A percentile compares a stretch with the other conserved stretches of the same genome.
Evolutionary conservation across 2,113 vertebrate species (phyloP).

Genomic region (Marmota monax): DNA sequence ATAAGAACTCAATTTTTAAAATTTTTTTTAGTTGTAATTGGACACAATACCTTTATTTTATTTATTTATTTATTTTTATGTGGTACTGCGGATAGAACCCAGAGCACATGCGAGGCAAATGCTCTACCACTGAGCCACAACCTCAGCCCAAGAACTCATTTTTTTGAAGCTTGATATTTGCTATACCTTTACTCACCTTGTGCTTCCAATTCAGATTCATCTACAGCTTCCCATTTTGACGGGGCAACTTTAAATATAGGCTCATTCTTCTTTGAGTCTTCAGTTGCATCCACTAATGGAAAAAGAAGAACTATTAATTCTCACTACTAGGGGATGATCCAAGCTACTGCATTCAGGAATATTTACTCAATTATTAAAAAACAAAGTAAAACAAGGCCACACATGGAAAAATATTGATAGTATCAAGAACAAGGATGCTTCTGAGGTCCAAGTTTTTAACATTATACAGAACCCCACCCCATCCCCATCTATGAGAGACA

Average conservation of each 20-base stretch:
- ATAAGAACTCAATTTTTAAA: background rate
- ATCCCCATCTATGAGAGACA: background rate
- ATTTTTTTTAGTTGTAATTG: too few species aligned
- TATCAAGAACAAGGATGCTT: background rate
- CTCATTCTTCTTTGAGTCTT: slow-evolving; percentile 93
- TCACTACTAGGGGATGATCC: background rate
- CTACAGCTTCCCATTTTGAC: slow-evolving; percentile 99
- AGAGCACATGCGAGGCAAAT: too few species aligned
- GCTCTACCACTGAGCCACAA: too few species aligned
- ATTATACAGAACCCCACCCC: background rate
- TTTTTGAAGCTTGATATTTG: slow-evolving; percentile 12
- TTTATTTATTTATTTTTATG: too few species aligned
- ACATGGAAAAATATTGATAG: background rate
- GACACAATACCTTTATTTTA: too few species aligned
- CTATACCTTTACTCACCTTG: slow-evolving; percentile 91
- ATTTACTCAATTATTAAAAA: slow-evolving; percentile 13
- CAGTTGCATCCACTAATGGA: slow-evolving; percentile 87
- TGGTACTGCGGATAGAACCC: too few species aligned
- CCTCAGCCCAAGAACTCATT: background rate
- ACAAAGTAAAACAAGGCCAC: slow-evolving; percentile 46
- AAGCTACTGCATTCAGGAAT: background rate
- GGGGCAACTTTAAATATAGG: slow-evolving; percentile 98
- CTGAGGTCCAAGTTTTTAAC: slow-evolving; percentile 5
- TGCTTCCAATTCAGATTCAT: slow-evolving; percentile 94
- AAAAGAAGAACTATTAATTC: slow-evolving; percentile 66